Base-by-base conservation (phyloP, 2,113 vertebrate genomes). In the Apaloderma vittatum region DNA sequence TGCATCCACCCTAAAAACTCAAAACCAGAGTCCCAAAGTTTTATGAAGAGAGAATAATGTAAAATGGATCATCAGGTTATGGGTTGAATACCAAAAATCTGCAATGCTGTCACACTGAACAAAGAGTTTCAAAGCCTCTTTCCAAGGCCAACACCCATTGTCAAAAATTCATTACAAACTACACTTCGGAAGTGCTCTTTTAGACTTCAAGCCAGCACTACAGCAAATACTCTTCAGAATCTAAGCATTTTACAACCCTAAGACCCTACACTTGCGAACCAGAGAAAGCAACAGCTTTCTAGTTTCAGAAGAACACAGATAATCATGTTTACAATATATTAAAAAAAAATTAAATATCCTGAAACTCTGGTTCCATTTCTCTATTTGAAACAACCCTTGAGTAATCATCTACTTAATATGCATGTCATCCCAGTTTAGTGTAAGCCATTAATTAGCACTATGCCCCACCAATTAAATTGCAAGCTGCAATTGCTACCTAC, bases 401-500 rank as follows among this genome's bases (percentile, higher is more conserved):
- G 17, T 17, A 70, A 63, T 67, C 49, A 49, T 5, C 19, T 0
- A 75, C 36, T 71, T 52, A 37, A 22, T 24, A 29, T 2, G 9
- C 48, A 68, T 62, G 48, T n/a, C 58, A 66, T 7, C 48, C 32
- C 67, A 67, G 26, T 63, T 73, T 26, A 55, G 27, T 34, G n/a
- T 3, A 51, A 87, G 40, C 6, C 67, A 13, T 29, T 22, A 80
- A 13, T 29, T 22, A 80, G 49, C 17, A 34, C 51, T 59, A 6
- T 22, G 29, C 2, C 55, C 32, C 61, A 63, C 14, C 5, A 61
- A 24, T 27, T 29, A 57, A 36, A 68, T 13, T 32, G 54, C 59
- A 72, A 49, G 2, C 22, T 12, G 13, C 18, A 62, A 8, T 4
- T 66, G 54, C 19, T 81, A 96, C 98, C 23, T 73, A 99, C 99